Evolutionary conservation across 1,140 invertebrate genomes (phyloP).

Genomic region (Pseudomyrmex dendroicus): DNA sequence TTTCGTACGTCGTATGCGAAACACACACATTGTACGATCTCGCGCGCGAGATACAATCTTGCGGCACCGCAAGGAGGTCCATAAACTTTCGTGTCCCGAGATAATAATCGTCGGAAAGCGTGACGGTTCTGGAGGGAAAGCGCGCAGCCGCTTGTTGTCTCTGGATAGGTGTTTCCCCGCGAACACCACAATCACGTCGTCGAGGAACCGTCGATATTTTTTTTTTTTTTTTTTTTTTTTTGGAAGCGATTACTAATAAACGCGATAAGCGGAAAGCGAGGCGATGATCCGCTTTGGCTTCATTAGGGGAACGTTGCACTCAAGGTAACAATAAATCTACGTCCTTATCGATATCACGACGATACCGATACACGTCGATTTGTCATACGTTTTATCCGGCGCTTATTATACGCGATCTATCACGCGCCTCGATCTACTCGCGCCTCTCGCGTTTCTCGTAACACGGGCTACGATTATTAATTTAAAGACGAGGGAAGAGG

Average conservation of each 20-base stretch:
- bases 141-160: constrained; percentile 59
- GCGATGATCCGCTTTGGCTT: constrained; percentile 45
- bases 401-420: constrained; percentile 49
- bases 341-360: constrained; percentile 51
- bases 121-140: constrained; percentile 84
- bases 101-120: constrained; percentile 84
- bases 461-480: constrained; percentile 42
- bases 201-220: constrained; percentile 17
- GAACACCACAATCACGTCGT: constrained; percentile 32
- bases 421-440: constrained; percentile 27
- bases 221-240: not conserved
- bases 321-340: constrained; percentile 49
- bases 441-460: not conserved
- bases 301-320: constrained; percentile 53
- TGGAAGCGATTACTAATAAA: constrained; percentile 3
- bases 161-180: constrained; percentile 38
- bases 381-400: constrained; percentile 55
- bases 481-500: constrained; percentile 14
- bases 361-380: constrained; percentile 53
- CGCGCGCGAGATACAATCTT: constrained; percentile 67
- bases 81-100: constrained; percentile 81
- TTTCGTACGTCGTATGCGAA: constrained; percentile 68
- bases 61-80: constrained; percentile 70
- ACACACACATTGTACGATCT: constrained; percentile 28
- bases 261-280: constrained; percentile 23